A percentile compares a stretch with the other conserved stretches of the same genome.
phyloP scores from a whole-genome alignment of 2,113 vertebrate genomes.

The Silurus glanis region DNA sequence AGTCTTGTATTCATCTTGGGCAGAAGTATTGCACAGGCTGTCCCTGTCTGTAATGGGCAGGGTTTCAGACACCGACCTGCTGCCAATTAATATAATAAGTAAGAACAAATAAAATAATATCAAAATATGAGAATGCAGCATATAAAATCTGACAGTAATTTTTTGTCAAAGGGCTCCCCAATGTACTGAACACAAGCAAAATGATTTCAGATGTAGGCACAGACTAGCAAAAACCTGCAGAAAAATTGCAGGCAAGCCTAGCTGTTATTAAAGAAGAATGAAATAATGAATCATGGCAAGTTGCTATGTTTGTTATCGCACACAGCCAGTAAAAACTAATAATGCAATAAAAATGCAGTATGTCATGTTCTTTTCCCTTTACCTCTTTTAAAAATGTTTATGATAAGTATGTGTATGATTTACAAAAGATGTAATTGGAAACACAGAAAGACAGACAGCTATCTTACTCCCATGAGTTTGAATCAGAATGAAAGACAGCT shows the following conservation, averaged over 20 bases:
- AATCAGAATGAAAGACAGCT: background rate
- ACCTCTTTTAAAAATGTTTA: background rate
- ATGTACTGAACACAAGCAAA: background rate
- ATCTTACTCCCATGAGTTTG: background rate
- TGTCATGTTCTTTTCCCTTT: background rate
- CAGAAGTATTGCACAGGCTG: background rate
- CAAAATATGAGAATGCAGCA: background rate
- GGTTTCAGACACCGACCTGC: background rate
- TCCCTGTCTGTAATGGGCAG: background rate
- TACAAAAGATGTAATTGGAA: background rate
- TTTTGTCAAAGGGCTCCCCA: background rate
- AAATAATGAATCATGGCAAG: background rate
- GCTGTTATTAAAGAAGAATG: too few species aligned
- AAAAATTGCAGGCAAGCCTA: conserved; percentile 5
- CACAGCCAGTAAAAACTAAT: background rate
- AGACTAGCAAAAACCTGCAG: background rate
- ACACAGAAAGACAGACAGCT: background rate
- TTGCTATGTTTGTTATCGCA: background rate
- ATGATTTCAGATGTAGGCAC: background rate
- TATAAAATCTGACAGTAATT: background rate
- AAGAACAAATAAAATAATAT: background rate
- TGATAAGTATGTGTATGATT: background rate
- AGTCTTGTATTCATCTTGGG: background rate
- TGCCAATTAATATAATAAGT: background rate
- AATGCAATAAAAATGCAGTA: background rate